Conservation (phyloP, 2,797 vertebrate species). For the Bovichtus diacanthus region DNA sequence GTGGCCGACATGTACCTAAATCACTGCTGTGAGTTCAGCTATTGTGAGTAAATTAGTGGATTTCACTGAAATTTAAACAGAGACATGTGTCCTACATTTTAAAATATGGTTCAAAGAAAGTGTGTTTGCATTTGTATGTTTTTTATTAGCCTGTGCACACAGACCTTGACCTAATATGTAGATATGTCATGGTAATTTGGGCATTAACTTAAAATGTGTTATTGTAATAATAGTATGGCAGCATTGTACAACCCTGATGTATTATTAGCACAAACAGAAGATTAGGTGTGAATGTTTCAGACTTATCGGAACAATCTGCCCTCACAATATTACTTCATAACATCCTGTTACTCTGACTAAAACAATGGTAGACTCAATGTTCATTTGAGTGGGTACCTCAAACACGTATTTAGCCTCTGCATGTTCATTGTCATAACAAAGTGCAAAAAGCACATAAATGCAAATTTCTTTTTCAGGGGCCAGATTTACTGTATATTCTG, state of each 20-base stretch:
- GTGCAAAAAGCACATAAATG: too few species aligned
- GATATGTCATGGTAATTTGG: background rate
- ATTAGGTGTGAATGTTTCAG: too few species aligned
- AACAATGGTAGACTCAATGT: background rate
- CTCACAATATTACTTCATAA: background rate
- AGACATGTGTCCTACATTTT: background rate
- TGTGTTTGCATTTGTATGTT: background rate
- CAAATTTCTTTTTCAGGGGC: background rate
- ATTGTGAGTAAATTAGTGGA: conserved; percentile 11
- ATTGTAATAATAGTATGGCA: background rate
- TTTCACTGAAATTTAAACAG: too few species aligned
- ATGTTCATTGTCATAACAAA: background rate
- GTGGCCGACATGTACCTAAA: background rate
- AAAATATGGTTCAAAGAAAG: background rate
- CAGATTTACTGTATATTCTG: background rate
- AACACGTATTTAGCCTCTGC: background rate
- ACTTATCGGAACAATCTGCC: background rate
- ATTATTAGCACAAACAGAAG: background rate
- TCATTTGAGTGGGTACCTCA: background rate
- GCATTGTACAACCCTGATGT: background rate
- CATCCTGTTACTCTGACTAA: background rate
- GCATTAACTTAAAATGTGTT: background rate
- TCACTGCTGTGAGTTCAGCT: background rate
- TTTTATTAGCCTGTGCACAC: background rate
- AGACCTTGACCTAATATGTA: background rate